phyloP scores from a whole-genome alignment of 2,797 vertebrate genomes.

The Peromyscus eremicus region DNA sequence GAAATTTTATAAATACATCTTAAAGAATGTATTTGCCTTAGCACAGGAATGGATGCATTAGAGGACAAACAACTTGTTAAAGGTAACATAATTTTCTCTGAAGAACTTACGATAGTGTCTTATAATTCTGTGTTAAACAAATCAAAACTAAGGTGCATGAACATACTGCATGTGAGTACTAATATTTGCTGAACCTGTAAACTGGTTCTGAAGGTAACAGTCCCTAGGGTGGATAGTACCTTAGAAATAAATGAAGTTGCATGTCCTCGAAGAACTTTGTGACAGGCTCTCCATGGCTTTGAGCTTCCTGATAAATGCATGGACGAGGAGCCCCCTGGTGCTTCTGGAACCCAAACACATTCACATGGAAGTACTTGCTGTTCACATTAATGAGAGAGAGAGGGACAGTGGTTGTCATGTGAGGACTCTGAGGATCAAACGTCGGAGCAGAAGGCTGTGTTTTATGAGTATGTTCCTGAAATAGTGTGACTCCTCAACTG shows the following conservation, averaged over 20 bases:
- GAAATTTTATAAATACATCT: background rate
- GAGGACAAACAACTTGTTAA: constrained; percentile 29
- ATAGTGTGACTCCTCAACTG: background rate
- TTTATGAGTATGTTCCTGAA: constrained; percentile 15
- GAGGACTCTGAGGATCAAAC: background rate
- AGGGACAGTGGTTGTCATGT: background rate
- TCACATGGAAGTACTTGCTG: background rate
- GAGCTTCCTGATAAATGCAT: constrained; percentile 52
- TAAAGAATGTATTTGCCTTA: background rate
- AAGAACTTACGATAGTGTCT: background rate
- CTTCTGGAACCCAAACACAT: constrained; percentile 22
- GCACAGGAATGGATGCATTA: background rate
- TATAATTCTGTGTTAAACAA: constrained; percentile 50
- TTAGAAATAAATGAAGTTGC: constrained; percentile 64
- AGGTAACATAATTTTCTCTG: background rate
- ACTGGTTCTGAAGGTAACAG: constrained; percentile 71
- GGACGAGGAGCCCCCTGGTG: constrained; percentile 30
- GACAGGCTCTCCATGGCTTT: constrained; percentile 40
- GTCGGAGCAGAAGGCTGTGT: background rate
- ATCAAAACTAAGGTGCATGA: constrained; percentile 54
- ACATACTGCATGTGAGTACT: constrained; percentile 25
- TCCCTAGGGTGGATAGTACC: constrained; percentile 47
- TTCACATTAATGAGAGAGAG: background rate
- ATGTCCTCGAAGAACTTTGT: constrained; percentile 40
- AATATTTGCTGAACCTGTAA: constrained; percentile 77